Evolutionary conservation across 2,113 vertebrate species (phyloP).

Genomic region (Zosterops hypoxanthus): DNA sequence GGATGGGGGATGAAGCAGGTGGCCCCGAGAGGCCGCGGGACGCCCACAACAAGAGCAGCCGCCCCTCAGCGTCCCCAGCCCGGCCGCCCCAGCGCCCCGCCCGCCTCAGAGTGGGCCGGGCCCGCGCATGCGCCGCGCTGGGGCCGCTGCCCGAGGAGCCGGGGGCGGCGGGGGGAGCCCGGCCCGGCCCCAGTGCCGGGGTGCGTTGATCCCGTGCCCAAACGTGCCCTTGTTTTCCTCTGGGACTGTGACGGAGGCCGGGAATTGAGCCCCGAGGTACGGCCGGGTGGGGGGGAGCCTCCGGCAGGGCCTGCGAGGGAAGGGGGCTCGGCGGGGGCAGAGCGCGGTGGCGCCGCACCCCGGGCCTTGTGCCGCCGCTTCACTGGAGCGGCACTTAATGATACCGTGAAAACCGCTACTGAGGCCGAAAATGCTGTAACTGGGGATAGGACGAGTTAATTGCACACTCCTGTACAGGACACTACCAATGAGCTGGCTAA

Average conservation of each 20-base stretch:
- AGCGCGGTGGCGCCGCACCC: not conserved
- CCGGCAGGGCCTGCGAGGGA: not conserved
- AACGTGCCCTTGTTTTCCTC: not conserved
- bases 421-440: fast-evolving
- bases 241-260: not conserved
- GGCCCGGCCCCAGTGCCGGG: fast-evolving
- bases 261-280: not conserved
- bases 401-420: fast-evolving
- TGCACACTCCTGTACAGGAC: fast-evolving
- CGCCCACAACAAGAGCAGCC: fast-evolving
- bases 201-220: fast-evolving
- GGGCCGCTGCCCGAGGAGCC: not conserved
- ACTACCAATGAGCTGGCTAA: fast-evolving
- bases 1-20: fast-evolving
- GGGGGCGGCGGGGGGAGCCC: fast-evolving
- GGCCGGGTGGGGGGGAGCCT: not conserved
- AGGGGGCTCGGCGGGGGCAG: not conserved
- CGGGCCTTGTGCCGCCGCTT: not conserved
- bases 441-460: not conserved
- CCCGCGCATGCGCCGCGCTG: not conserved
- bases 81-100: not conserved
- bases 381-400: fast-evolving
- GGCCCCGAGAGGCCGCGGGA: fast-evolving
- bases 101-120: not conserved
- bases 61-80: not conserved